Base-by-base conservation (phyloP, 2,888 invertebrate species). In the Alloscopus bannaensis region DNA sequence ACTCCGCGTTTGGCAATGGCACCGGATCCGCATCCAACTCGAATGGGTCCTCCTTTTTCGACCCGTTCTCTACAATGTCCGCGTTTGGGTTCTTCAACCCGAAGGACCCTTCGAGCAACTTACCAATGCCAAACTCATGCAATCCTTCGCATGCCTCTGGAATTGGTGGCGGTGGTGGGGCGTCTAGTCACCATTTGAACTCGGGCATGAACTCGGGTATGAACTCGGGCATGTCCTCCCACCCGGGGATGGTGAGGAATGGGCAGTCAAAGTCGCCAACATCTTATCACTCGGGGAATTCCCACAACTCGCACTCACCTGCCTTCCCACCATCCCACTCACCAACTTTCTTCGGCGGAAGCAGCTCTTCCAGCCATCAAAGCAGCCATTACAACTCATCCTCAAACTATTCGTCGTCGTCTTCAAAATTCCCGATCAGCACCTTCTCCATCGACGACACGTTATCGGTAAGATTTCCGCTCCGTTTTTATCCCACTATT, bases 361-460 rank as follows among this genome's bases (percentile, higher is more conserved):
- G 75, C 70, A 59, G 62, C 42, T 72, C 79, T 24, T 36, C 11
- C 20, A 75, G 42, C 22, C 52, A 52, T 24, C 36, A 36, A 36
- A 13, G 73, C n/a, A 71, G 59, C 65, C 65, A 40, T 22, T 71
- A 77, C 50, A 71, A 82, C 20, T 80, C 55, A 36, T 73, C 69
- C 4, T 57, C 65, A 29, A 73, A 82, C 28, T 81, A 75, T 29
- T 66, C 71, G 3, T 77, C 81, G 6, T 72, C 73, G 47, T 59
- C 80, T 16, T 75, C 79, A 20, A 83, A 82, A 55, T 86, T 86
- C 55, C 84, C 85, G 0, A 86, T 86, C 64, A 84, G 85, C 52
- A 85, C 84, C 6, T 86, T 86, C 75, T 84, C 84, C 47, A 83
- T 86, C 47, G 84, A 86, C 70, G 86, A 86, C 26, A 84, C 84